These are phyloP conservation scores for human DNA, from an alignment of 2,113 vertebrate genomes.

Conservation along the genomic window GRCh38 chr9:104495001-104495500, in stretches of 20 bases:
- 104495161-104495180: background rate
- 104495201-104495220: background rate
- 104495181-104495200: background rate
- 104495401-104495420: too few relatives aligned
- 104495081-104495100: background rate
- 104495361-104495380: too few relatives aligned
- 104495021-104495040: conserved; percentile 31
- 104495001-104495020: conserved; percentile 47
- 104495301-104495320: background rate
- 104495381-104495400: too few relatives aligned
- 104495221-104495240: background rate
- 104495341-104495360: background rate
- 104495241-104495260: background rate
- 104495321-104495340: background rate
- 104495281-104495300: background rate
- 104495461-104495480: too few relatives aligned
- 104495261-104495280: background rate
- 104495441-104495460: too few relatives aligned
- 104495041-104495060: background rate
- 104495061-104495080: background rate
- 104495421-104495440: too few relatives aligned
- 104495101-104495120: background rate
- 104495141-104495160: background rate
- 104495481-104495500: too few relatives aligned
- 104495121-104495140: background rate